phyloP scores from a whole-genome alignment of 2,888 invertebrate genomes.

The Venustoraphidia nigricollis region DNA sequence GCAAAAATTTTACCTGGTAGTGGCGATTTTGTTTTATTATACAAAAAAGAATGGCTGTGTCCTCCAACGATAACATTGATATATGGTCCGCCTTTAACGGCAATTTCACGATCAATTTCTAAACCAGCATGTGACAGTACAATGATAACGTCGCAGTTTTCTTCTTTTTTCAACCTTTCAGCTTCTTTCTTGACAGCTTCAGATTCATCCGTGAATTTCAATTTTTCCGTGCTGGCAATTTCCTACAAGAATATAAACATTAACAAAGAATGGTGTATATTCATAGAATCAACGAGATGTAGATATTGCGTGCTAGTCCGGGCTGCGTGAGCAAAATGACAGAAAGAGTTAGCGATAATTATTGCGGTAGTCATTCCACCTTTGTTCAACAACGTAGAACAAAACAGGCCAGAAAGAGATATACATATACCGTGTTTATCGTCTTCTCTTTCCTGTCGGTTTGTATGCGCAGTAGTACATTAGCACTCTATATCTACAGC shows the following conservation, averaged over 20 bases:
- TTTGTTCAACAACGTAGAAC: no score
- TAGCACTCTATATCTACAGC: no score
- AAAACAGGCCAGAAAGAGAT: no score
- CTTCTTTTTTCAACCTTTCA: constrained; percentile 34
- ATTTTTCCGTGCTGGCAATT: constrained; percentile 45
- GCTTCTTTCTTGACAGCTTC: constrained; percentile 52
- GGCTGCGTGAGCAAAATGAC: no score
- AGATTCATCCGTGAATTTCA: constrained; percentile 55
- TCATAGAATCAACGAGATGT: no score
- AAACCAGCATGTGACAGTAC: constrained; percentile 74
- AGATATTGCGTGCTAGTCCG: no score
- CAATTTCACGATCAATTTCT: constrained; percentile 49
- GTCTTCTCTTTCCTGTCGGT: no score
- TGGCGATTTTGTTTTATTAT: constrained; percentile 37
- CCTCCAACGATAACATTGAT: constrained; percentile 76
- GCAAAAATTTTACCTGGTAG: constrained; percentile 1
- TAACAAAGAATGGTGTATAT: constrained; percentile 17
- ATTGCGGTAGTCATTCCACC: no score
- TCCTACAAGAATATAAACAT: constrained; percentile 30
- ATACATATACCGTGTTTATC: no score
- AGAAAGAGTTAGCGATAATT: no score
- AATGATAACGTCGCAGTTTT: constrained; percentile 61
- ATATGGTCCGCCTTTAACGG: constrained; percentile 41
- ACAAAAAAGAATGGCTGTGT: constrained; percentile 69
- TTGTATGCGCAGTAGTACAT: no score